Evolutionary conservation across 2,797 vertebrate species (phyloP).

Genomic region (Sebastes matsubarae): DNA sequence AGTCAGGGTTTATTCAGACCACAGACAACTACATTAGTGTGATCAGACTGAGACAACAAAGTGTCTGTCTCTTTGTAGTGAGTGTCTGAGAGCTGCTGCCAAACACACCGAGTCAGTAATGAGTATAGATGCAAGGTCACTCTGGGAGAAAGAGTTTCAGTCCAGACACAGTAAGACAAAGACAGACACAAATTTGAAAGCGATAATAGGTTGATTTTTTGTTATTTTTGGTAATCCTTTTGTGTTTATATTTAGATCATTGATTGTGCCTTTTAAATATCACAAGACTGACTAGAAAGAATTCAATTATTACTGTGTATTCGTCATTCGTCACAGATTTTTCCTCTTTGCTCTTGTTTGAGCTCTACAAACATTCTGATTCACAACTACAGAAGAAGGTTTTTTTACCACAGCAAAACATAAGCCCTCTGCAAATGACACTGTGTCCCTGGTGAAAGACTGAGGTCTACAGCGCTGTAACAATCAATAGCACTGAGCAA

Average conservation of each 20-base stretch:
- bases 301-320: not conserved
- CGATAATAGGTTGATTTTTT: not conserved
- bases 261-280: not conserved
- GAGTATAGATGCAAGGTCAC: slow-evolving; percentile 2
- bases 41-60: not conserved
- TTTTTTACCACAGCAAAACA: slow-evolving; percentile 35
- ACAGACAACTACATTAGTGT: not conserved
- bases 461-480: slow-evolving; percentile 27
- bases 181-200: not conserved
- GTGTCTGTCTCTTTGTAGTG: not conserved
- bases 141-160: slow-evolving; percentile 11
- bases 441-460: slow-evolving; percentile 38
- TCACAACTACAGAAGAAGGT: not conserved
- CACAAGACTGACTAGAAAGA: not conserved
- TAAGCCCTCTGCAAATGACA: slow-evolving; percentile 44
- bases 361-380: slow-evolving; percentile 21
- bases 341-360: not conserved
- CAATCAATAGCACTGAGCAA: slow-evolving; percentile 73
- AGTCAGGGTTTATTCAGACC: not conserved
- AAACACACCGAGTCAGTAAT: not conserved
- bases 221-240: not conserved
- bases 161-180: not conserved
- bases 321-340: not conserved
- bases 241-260: not conserved
- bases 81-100: not conserved